Percentiles rank a stretch among this genome's conserved stretches.
Evolutionary conservation across 2,797 vertebrate genomes (phyloP).

Genomic region (Ciconia nigra): DNA sequence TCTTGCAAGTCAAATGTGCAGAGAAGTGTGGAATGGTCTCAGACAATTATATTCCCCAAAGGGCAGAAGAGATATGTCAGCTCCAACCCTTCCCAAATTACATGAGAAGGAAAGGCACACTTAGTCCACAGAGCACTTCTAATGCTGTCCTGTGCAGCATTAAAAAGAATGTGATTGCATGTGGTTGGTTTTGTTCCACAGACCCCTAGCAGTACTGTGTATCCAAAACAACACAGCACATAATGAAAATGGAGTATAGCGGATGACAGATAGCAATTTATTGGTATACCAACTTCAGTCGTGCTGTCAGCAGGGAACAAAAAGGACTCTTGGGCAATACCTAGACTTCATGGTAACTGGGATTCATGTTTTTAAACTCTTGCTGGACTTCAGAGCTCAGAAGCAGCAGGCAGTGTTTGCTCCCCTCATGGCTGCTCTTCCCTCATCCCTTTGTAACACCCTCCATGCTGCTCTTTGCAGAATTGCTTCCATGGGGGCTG

Average conservation of each 20-base stretch:
- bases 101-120: not conserved
- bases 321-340: not conserved
- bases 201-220: not conserved
- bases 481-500: not conserved
- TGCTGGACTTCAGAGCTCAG: not conserved
- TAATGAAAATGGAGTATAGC: not conserved
- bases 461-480: not conserved
- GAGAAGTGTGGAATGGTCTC: not conserved
- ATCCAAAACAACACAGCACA: not conserved
- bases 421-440: not conserved
- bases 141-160: not conserved
- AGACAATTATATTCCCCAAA: not conserved
- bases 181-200: not conserved
- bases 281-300: not conserved
- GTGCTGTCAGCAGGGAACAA: not conserved
- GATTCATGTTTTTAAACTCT: not conserved
- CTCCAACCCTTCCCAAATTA: not conserved
- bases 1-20: not conserved
- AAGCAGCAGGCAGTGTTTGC: not conserved
- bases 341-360: not conserved
- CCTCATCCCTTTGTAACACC: not conserved
- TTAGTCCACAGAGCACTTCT: not conserved
- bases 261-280: not conserved
- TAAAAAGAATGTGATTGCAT: not conserved
- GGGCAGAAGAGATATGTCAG: not conserved